Conservation (phyloP, 2,888 invertebrate species). For the Lasioglossum figueresi region DNA sequence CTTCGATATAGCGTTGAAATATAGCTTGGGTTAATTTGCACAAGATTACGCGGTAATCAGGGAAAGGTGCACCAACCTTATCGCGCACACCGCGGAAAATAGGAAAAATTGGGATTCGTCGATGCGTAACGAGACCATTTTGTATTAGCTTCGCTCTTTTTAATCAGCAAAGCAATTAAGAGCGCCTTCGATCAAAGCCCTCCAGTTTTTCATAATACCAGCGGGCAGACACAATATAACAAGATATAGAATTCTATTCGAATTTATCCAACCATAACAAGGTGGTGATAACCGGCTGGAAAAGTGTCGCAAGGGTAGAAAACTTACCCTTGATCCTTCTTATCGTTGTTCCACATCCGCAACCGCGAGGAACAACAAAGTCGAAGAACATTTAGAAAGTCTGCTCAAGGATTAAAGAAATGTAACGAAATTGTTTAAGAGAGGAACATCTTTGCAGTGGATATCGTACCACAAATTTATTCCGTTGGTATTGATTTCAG, state of each 20-base stretch:
- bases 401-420: background rate
- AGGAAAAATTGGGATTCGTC: background rate
- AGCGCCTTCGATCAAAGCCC: background rate
- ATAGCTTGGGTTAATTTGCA: background rate
- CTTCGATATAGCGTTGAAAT: too few species aligned
- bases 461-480: background rate
- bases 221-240: background rate
- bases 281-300: background rate
- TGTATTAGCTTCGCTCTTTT: background rate
- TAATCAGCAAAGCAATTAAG: background rate
- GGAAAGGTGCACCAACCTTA: background rate
- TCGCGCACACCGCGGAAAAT: rapidly evolving
- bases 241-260: background rate
- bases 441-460: background rate
- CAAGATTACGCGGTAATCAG: background rate
- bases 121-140: background rate
- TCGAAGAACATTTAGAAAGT: background rate
- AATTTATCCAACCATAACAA: background rate
- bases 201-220: too few species aligned
- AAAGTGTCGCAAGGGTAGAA: background rate
- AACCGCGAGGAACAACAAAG: background rate
- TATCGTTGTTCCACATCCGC: conserved; percentile 5
- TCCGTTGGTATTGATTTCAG: background rate
- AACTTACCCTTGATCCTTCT: background rate
- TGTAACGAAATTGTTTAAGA: background rate